A percentile compares a stretch with the other conserved stretches of the same genome.
These are phyloP conservation scores for Salmo trutta DNA, from an alignment of 2,797 vertebrate species.

Conservation along the genomic window DNA sequence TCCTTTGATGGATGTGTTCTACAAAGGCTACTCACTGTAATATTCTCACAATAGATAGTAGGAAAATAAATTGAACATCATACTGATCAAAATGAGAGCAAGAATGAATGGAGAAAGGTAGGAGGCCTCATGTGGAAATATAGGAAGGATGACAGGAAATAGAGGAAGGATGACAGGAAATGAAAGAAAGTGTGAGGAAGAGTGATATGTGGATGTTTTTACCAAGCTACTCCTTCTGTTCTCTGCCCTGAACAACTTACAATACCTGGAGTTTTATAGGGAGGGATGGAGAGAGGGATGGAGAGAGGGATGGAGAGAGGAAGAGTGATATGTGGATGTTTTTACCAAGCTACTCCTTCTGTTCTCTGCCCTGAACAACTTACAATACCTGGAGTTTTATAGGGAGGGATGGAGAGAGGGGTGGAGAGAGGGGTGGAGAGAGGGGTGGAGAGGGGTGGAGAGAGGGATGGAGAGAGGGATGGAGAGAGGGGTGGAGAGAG, in stretches of 20 bases:
- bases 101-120: background rate
- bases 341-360: slow-evolving; percentile 36
- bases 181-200: slow-evolving; percentile 10
- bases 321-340: slow-evolving; percentile 28
- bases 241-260: too few relatives aligned
- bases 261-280: too few relatives aligned
- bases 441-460: too few relatives aligned
- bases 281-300: too few relatives aligned
- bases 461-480: too few relatives aligned
- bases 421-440: background rate
- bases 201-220: too few relatives aligned
- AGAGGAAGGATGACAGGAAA: slow-evolving; percentile 9
- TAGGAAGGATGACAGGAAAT: slow-evolving; percentile 6
- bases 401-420: background rate
- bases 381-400: slow-evolving; percentile 24
- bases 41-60: background rate
- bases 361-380: slow-evolving; percentile 19
- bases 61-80: background rate
- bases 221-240: too few relatives aligned
- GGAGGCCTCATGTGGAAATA: background rate
- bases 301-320: too few relatives aligned
- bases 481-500: too few relatives aligned
- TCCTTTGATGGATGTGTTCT: background rate
- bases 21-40: background rate
- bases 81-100: background rate